phyloP scores from a whole-genome alignment of 2,888 invertebrate species.

The Cylloceria caligata region DNA sequence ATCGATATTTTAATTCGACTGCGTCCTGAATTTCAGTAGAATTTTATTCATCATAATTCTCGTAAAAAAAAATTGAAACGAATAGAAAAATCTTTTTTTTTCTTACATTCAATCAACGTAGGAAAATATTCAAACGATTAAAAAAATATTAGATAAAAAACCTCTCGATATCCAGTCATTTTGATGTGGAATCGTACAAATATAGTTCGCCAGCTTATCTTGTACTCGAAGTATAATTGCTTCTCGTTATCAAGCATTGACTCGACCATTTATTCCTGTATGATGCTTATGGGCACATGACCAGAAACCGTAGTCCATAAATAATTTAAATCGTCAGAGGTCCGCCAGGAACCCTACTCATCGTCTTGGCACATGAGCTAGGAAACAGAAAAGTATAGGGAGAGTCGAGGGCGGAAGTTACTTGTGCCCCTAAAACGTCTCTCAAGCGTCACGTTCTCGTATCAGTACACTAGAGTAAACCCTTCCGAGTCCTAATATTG shows the following conservation, averaged over 20 bases:
- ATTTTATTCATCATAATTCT: too few relatives aligned
- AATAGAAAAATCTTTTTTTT: too few relatives aligned
- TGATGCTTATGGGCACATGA: constrained; percentile 4
- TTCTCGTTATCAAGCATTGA: constrained; percentile 22
- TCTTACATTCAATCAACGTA: too few relatives aligned
- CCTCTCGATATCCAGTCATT: too few relatives aligned
- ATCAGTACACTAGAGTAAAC: background rate
- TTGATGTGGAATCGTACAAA: too few relatives aligned
- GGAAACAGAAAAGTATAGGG: constrained; percentile 2
- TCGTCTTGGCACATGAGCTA: constrained; percentile 36
- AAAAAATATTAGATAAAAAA: too few relatives aligned
- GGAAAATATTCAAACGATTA: too few relatives aligned
- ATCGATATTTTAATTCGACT: too few relatives aligned
- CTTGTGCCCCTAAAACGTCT: constrained; percentile 42
- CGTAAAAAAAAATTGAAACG: too few relatives aligned
- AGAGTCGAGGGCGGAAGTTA: constrained; percentile 23
- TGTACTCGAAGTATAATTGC: background rate
- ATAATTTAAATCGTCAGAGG: constrained; percentile 54
- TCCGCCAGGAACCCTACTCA: constrained; percentile 8
- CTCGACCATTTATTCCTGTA: constrained; percentile 1
- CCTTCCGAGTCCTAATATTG: background rate
- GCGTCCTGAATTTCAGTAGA: too few relatives aligned
- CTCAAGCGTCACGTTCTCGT: constrained; percentile 28
- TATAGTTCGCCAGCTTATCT: too few relatives aligned
- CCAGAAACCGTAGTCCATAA: constrained; percentile 27